Evolutionary conservation across 2,797 vertebrate species (phyloP), one percentile per base, ranked within the genome.

Genomic region (Karalla daura): DNA sequence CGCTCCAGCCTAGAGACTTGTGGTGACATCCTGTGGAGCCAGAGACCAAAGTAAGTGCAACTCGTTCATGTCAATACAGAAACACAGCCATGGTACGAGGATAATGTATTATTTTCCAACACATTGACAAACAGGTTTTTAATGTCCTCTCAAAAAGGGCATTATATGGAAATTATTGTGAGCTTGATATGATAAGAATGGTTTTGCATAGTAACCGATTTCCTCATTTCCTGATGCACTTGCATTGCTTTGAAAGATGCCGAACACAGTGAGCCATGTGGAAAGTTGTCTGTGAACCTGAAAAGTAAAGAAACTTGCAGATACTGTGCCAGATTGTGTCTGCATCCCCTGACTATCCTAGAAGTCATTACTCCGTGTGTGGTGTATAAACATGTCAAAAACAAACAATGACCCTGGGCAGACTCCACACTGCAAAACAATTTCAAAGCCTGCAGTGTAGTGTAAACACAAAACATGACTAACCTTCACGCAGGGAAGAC

Each of bases 381-480:
- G 77, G 78, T 89, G 91, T 94, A 88, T 92, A 93, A 93, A 93
- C 90, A 93, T 24, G 44, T 85, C 82, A 70, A 92, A 93, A 92
- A 93, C 90, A 93, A 92, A 90, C 91, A 90, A 68, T 85, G 86
- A 88, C 86, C 85, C 81, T 40, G 77, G 79, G 80, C 88, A 84
- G 81, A 85, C 82, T 68, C 70, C 52, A 56, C 77, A 63, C 72
- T 61, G 70, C 89, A 86, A 86, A 92, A 90, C 85, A 83, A 78
- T 85, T 88, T 88, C 86, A 91, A 90, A 92, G 86, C 69, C 65
- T 30, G 70, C 74, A 63, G 78, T 91, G 87, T 91, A 83, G 85
- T 89, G 91, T 94, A 93, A 93, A 92, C 81, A 88, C 66, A 62
- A 80, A 84, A 85, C 86, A 81, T 56, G 73, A 51, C 79, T 91